Evolutionary conservation across 2,113 vertebrate genomes (phyloP), one percentile per base, ranked within the genome.

Genomic region (Gymnobelideus leadbeateri): DNA sequence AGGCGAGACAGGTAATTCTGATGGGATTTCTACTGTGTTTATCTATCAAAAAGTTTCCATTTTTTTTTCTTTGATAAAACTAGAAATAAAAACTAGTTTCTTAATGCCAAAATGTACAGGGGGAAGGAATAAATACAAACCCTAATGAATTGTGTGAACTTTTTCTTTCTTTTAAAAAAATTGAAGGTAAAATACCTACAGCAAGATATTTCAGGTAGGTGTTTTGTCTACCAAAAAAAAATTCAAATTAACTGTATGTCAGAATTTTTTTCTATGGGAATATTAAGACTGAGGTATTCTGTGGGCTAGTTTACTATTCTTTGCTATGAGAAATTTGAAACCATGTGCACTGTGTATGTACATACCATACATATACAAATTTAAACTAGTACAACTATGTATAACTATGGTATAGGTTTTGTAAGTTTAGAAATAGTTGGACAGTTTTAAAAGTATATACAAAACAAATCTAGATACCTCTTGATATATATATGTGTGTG

Each of bases 1-100:
- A 99, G 99, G 98, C 98, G 99, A 99, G 99, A 99, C 98, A 99
- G 99, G 99, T 99, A 99, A 98, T 96, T 95, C 92, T 95, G 92
- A 89, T 2, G 2, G 95, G 93, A 96, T 96, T 95, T 93, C 89
- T 92, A 95, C 91, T 97, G 8, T 97, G 28, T 77, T 97, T 97
- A 92, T 96, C 95, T 97, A 90, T 92, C 0, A 0, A 49, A 95
- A 16, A 84, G 90, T 84, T 89, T 91, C 97, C 57, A 93, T 89
- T 94, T 68, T 84, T 54, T 21, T 14, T 92, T 46, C 37, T 46
- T 50, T 23, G 8, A 77, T 94, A 94, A 93, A 95, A 68, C 16
- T 92, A 55, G 95, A 77, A 91, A 51, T 61, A 53, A 55, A 21
- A n/a, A 57, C n/a, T 89, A 91, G 25, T 92, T 55, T 11, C 24